These are phyloP conservation scores for Iguana delicatissima DNA, from an alignment of 2,797 vertebrate species.

Conservation along the genomic window DNA sequence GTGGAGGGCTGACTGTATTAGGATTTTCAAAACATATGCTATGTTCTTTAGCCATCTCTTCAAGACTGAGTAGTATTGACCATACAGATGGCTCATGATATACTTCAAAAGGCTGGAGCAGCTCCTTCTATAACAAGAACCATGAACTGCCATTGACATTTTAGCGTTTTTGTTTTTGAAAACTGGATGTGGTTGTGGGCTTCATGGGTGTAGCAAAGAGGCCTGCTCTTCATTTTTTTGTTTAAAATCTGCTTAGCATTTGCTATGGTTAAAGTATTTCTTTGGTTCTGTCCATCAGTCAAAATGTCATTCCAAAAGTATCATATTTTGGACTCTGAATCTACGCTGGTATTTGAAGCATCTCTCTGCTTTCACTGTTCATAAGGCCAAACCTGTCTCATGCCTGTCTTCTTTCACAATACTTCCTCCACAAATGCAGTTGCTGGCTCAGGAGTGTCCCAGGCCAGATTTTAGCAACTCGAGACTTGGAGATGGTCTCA, in stretches of 20 bases:
- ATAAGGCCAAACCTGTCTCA: neutral
- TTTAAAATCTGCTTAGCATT: neutral
- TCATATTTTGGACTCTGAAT: neutral
- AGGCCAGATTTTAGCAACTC: too few species aligned
- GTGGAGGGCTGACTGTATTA: too few species aligned
- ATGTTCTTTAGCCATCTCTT: neutral
- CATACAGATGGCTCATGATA: neutral
- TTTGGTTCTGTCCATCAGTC: neutral
- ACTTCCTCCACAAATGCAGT: too few species aligned
- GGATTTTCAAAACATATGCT: neutral
- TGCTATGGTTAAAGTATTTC: neutral
- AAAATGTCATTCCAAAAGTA: neutral
- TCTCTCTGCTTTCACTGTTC: neutral
- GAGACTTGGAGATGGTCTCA: too few species aligned
- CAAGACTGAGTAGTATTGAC: accelerated
- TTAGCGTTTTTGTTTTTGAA: too few species aligned
- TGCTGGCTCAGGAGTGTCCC: too few species aligned
- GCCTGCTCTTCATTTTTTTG: neutral
- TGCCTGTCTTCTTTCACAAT: neutral
- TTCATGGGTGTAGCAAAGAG: neutral
- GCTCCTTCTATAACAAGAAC: neutral
- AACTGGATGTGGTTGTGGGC: too few species aligned
- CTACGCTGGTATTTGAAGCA: neutral
- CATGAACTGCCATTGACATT: too few species aligned
- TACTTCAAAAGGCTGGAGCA: neutral